Percentiles rank a stretch among this genome's conserved stretches.
These are phyloP conservation scores for Nomada goodeniana DNA, from an alignment of 2,888 invertebrate species.

Conservation along the genomic window DNA sequence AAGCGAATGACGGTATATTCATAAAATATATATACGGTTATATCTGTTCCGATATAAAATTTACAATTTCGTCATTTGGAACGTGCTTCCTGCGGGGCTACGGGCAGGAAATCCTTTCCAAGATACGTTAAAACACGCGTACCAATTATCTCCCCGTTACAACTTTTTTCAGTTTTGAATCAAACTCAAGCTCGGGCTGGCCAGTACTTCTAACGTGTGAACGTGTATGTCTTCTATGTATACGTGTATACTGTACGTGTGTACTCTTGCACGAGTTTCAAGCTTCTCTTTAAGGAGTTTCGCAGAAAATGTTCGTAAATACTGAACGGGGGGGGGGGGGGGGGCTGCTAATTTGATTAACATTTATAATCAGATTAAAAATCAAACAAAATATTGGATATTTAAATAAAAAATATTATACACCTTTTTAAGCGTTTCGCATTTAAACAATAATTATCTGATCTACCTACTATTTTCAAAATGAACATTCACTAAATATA, in stretches of 20 bases:
- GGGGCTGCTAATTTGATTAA: conserved; percentile 2
- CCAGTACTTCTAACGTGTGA: conserved; percentile 70
- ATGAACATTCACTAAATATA: conserved; percentile 2
- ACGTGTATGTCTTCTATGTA: conserved; percentile 48
- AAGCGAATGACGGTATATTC: conserved; percentile 60
- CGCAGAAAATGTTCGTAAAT: conserved; percentile 69
- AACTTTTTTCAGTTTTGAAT: conserved; percentile 64
- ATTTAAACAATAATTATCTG: conserved; percentile 9
- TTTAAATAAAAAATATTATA: conserved; percentile 19
- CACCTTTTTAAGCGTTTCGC: neutral
- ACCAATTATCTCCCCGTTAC: conserved; percentile 57
- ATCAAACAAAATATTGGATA: conserved; percentile 23
- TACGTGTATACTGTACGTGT: conserved; percentile 37
- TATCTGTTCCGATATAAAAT: conserved; percentile 69
- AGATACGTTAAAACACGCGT: conserved; percentile 58
- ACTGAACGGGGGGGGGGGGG: conserved; percentile 22
- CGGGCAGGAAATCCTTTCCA: conserved; percentile 42
- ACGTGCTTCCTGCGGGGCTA: conserved; percentile 22
- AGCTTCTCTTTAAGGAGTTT: conserved; percentile 60
- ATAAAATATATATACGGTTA: conserved; percentile 70
- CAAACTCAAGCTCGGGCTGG: conserved; percentile 79
- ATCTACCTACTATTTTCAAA: conserved; percentile 10
- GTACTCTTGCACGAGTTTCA: conserved; percentile 43
- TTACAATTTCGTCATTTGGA: conserved; percentile 62
- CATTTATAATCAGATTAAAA: conserved; percentile 6